Evolutionary conservation across 1,140 invertebrate species (phyloP).

Genomic region (Aphidius ervi): DNA sequence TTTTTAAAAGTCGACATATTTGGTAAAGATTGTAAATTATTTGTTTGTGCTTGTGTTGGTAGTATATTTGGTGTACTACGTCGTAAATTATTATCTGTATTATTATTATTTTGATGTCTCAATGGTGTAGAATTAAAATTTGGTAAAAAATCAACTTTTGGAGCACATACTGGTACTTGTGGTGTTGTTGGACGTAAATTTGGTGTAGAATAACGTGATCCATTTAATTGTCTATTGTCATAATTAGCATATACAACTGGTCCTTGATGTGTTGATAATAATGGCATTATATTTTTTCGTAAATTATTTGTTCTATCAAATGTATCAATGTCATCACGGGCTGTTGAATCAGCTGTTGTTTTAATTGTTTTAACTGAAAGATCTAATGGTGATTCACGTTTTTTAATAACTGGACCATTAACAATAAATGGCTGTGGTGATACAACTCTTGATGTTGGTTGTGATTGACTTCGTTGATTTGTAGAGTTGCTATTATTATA

Average conservation of each 20-base stretch:
- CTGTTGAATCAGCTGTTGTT: constrained; percentile 79
- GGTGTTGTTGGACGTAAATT: constrained; percentile 38
- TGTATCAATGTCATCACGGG: constrained; percentile 61
- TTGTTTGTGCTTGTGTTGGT: constrained; percentile 27
- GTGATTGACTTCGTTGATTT: constrained; percentile 27
- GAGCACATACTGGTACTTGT: constrained; percentile 52
- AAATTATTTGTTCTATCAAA: constrained; percentile 32
- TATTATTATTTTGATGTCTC: constrained; percentile 27
- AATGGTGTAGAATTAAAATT: constrained; percentile 57
- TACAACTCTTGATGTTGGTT: constrained; percentile 9
- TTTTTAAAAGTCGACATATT: constrained; percentile 50
- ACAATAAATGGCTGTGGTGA: constrained; percentile 25
- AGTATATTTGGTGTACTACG: constrained; percentile 30
- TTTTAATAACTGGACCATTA: constrained; percentile 43
- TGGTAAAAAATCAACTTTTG: constrained; percentile 68
- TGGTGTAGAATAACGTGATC: constrained; percentile 20
- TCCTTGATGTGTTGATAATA: constrained; percentile 31
- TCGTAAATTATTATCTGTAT: constrained; percentile 29
- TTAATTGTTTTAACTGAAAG: constrained; percentile 81
- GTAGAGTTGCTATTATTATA: constrained; percentile 39
- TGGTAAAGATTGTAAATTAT: constrained; percentile 33
- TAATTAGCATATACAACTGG: constrained; percentile 30
- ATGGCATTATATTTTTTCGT: constrained; percentile 32
- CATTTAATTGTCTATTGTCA: constrained; percentile 33
- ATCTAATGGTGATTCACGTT: constrained; percentile 74